Evolutionary conservation across 2,888 invertebrate species (phyloP).

Genomic region (Scrobipalpa atriplicella): DNA sequence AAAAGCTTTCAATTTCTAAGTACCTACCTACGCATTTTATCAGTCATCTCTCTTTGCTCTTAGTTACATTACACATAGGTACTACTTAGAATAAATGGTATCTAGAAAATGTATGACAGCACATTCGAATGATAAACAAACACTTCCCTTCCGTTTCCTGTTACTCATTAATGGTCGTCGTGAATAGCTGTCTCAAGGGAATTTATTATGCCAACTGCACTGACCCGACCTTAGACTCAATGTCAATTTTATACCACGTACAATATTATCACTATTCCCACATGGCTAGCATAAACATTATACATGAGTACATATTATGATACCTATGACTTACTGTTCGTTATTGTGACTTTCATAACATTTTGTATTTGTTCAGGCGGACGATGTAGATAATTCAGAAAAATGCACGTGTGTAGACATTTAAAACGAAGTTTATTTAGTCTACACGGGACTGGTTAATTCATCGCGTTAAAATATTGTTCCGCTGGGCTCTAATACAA

Average conservation of each 20-base stretch:
- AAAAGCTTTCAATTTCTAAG: no score
- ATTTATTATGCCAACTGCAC: conserved; percentile 27
- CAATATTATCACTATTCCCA: conserved; percentile 11
- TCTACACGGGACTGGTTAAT: not conserved
- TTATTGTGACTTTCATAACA: not conserved
- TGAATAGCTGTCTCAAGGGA: conserved; percentile 25
- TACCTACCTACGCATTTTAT: no score
- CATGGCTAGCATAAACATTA: not conserved
- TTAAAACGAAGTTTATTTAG: not conserved
- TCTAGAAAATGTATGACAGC: not conserved
- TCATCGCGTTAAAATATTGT: not conserved
- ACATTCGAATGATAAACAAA: conserved; percentile 3
- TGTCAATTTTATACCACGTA: conserved; percentile 25
- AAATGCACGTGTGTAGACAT: conserved; percentile 1
- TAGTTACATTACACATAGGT: not conserved
- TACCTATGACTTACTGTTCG: not conserved
- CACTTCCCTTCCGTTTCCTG: conserved; percentile 29
- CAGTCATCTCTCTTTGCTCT: no score
- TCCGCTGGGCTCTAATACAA: not conserved
- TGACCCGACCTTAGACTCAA: conserved; percentile 30
- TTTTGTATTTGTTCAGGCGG: conserved; percentile 7
- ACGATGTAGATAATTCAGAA: not conserved
- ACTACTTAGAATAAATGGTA: not conserved
- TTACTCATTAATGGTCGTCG: conserved; percentile 25
- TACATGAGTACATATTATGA: not conserved